A percentile compares a stretch with the other conserved stretches of the same genome.
These are phyloP conservation scores for Sciurus vulgaris DNA, from an alignment of 2,797 vertebrate genomes.

Conservation along the genomic window DNA sequence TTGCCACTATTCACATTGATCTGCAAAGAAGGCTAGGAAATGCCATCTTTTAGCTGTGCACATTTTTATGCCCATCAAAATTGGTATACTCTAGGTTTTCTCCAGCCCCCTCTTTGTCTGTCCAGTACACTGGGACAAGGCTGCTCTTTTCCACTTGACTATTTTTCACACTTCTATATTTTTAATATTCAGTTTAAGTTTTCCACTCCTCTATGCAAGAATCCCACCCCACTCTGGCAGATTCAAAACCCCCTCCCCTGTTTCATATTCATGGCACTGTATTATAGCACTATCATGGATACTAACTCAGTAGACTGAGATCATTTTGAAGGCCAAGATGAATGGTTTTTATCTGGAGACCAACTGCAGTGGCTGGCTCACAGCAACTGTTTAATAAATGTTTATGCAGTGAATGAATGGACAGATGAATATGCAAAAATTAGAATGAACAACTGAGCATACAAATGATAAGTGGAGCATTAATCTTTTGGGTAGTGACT, in stretches of 20 bases:
- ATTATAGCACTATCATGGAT: not conserved
- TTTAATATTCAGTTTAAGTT: not conserved
- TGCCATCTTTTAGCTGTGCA: not conserved
- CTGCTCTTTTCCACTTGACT: not conserved
- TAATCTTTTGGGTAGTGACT: not conserved
- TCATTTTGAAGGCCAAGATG: not conserved
- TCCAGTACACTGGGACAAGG: not conserved
- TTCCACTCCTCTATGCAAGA: not conserved
- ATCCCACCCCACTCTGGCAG: not conserved
- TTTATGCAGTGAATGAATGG: not conserved
- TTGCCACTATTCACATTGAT: not conserved
- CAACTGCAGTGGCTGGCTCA: not conserved
- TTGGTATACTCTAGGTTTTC: not conserved
- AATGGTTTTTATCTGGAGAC: not conserved
- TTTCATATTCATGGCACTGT: not conserved
- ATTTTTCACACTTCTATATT: not conserved
- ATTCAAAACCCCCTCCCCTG: not conserved
- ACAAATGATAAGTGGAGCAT: not conserved
- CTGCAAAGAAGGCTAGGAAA: not conserved
- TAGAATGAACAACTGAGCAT: slow-evolving; percentile 5
- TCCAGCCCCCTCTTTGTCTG: not conserved
- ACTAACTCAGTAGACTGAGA: not conserved
- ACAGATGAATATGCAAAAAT: slow-evolving; percentile 21
- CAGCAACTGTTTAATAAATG: slow-evolving; percentile 26
- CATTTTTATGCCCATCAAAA: not conserved